Evolutionary conservation across 2,888 invertebrate species (phyloP).

Genomic region (Abscondita cerata): DNA sequence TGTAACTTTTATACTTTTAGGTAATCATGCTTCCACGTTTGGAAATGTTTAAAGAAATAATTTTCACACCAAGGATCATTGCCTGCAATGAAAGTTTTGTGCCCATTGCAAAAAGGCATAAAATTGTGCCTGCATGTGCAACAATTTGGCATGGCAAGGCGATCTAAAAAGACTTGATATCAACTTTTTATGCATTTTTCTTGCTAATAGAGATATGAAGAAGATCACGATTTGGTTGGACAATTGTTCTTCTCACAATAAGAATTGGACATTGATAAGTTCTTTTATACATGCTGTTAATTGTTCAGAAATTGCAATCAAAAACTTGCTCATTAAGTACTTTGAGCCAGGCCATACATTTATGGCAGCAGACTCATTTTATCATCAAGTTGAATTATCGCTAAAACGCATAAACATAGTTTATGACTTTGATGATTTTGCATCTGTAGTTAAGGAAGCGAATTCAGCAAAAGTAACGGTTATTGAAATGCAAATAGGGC

Average conservation of each 20-base stretch:
- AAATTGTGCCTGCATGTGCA: neutral
- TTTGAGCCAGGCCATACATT: constrained; percentile 2
- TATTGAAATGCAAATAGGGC: neutral
- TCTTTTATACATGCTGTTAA: constrained; percentile 1
- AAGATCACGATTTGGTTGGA: neutral
- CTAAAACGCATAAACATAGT: neutral
- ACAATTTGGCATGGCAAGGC: constrained; percentile 15
- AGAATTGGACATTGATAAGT: neutral
- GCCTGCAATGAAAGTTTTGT: constrained; percentile 34
- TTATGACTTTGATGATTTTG: neutral
- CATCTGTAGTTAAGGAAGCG: neutral
- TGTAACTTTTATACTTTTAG: too few relatives aligned
- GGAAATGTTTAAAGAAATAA: constrained; percentile 27
- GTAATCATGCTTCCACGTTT: constrained; percentile 32
- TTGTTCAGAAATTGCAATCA: neutral
- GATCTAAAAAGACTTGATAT: constrained; percentile 7
- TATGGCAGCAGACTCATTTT: constrained; percentile 1
- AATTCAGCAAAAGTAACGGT: neutral
- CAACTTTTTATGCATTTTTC: constrained; percentile 11
- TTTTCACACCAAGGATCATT: constrained; percentile 27
- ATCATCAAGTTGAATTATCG: neutral
- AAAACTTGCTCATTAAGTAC: neutral
- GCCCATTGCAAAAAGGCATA: constrained; percentile 17
- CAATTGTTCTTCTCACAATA: neutral
- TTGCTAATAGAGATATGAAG: neutral